Conservation (phyloP, 2,113 vertebrate species). For the Desmodus rotundus region DNA sequence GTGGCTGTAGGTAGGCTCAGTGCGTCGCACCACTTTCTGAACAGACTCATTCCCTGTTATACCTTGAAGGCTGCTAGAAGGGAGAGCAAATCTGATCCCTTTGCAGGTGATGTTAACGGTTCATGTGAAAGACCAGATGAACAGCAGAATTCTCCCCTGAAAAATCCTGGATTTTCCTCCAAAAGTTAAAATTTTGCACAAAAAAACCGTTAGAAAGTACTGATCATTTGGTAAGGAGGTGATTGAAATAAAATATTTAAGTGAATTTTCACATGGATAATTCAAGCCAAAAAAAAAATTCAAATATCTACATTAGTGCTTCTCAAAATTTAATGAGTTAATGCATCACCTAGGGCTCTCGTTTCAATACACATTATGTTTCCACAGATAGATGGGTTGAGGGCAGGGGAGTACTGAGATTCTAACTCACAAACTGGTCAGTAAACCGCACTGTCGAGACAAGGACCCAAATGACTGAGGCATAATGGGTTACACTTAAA, state of each 20-base stretch:
- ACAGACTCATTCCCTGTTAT: background rate
- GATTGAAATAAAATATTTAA: conserved; percentile 15
- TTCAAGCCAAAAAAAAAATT: background rate
- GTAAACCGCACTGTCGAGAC: background rate
- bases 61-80: background rate
- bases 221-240: background rate
- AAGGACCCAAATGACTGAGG: background rate
- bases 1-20: background rate
- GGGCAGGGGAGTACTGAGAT: background rate
- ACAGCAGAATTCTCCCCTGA: background rate
- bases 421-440: background rate
- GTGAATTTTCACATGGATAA: background rate
- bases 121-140: background rate
- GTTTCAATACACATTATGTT: background rate
- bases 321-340: background rate
- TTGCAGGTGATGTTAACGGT: background rate
- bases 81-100: background rate
- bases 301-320: background rate
- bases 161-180: background rate
- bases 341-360: background rate
- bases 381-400: background rate
- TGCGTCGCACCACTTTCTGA: background rate
- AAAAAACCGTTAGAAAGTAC: background rate
- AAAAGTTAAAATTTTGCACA: conserved; percentile 2
- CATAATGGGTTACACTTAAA: background rate